Percentiles rank a stretch among this genome's conserved stretches.
phyloP scores from a whole-genome alignment of 1,140 invertebrate species.

The Saccostrea cuccullata region DNA sequence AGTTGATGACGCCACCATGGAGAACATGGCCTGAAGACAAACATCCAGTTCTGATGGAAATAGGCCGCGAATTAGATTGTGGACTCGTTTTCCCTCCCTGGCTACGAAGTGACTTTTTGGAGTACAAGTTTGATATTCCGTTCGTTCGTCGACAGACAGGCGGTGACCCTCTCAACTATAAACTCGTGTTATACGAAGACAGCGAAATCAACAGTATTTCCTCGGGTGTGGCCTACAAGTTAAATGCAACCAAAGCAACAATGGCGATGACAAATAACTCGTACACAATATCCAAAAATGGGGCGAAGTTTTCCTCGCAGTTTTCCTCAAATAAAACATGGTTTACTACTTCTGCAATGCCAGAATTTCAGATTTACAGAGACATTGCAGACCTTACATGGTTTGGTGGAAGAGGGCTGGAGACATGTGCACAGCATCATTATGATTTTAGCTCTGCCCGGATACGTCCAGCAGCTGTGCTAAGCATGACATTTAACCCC shows the following conservation, averaged over 20 bases:
- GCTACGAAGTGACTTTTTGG: constrained; percentile 16
- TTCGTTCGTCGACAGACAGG: background rate
- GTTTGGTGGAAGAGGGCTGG: constrained; percentile 27
- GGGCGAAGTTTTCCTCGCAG: background rate
- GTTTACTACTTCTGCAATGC: background rate
- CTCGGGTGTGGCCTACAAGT: background rate
- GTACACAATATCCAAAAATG: background rate
- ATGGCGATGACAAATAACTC: background rate
- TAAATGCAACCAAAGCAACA: constrained; percentile 25
- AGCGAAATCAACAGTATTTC: constrained; percentile 13
- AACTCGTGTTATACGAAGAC: constrained; percentile 21
- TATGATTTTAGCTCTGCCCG: constrained; percentile 11
- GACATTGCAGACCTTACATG: background rate
- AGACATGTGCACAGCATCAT: constrained; percentile 10
- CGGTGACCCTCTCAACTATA: constrained; percentile 11
- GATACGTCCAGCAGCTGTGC: background rate
- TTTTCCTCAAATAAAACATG: constrained; percentile 14
- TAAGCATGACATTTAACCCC: background rate
- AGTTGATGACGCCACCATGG: background rate
- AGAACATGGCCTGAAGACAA: background rate
- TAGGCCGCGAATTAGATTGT: constrained; percentile 23
- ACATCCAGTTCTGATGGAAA: constrained; percentile 35
- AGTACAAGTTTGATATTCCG: constrained; percentile 45
- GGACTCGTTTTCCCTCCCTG: background rate
- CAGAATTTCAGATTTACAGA: background rate